Percentiles rank a stretch among this genome's conserved stretches.
These are phyloP conservation scores for Desmodus rotundus DNA, from an alignment of 2,113 vertebrate species.

Conservation along the genomic window DNA sequence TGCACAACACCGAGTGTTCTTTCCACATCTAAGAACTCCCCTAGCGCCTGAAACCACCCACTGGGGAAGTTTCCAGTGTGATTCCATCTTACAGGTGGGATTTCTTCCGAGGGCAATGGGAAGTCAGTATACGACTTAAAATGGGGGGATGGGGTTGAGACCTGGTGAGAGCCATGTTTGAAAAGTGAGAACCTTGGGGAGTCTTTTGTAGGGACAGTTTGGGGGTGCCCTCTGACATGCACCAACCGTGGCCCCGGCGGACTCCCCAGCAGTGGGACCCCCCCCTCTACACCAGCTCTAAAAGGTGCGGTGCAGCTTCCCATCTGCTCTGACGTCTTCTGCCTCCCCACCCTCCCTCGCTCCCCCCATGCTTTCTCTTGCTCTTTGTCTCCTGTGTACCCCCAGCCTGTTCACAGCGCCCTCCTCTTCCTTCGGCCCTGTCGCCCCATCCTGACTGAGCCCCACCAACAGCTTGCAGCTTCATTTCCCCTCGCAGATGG, in stretches of 20 bases:
- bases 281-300: not conserved
- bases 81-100: not conserved
- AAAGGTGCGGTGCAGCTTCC: not conserved
- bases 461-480: not conserved
- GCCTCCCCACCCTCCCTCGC: not conserved
- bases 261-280: too few species aligned
- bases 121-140: not conserved
- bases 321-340: not conserved
- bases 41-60: not conserved
- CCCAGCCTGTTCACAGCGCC: not conserved
- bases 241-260: not conserved
- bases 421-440: not conserved
- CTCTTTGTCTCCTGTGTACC: not conserved
- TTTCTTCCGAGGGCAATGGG: not conserved
- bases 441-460: not conserved
- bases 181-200: not conserved
- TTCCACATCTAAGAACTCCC: not conserved
- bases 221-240: accelerated
- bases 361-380: not conserved
- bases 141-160: not conserved
- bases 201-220: not conserved
- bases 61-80: not conserved
- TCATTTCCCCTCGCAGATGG: not conserved
- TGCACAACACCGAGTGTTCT: too few species aligned
- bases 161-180: not conserved